A percentile compares a stretch with the other conserved stretches of the same genome.
phyloP scores from a whole-genome alignment of 2,113 vertebrate genomes.

The Cebidichthys violaceus region DNA sequence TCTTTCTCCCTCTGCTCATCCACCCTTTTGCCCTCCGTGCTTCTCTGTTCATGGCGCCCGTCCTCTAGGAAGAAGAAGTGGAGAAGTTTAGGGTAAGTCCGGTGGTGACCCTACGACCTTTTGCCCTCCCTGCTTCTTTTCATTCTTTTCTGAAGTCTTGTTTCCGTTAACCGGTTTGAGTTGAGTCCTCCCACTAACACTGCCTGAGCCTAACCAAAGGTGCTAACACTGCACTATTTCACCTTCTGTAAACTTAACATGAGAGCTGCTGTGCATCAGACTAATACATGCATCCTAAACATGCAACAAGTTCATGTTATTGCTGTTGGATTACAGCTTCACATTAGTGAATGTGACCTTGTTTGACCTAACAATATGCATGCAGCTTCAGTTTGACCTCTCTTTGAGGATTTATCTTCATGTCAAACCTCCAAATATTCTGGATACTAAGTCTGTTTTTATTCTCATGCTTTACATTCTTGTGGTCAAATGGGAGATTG shows the following conservation, averaged over 20 bases:
- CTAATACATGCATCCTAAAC: not conserved
- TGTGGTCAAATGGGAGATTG: constrained; percentile 54
- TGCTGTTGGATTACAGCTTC: not conserved
- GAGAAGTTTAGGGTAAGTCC: constrained; percentile 99
- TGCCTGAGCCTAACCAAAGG: constrained; percentile 65
- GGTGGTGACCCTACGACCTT: constrained; percentile 80
- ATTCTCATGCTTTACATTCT: constrained; percentile 71
- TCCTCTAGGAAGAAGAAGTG: constrained; percentile 99
- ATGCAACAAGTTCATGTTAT: no score
- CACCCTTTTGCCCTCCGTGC: constrained; percentile 88
- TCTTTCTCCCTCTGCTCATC: constrained; percentile 88
- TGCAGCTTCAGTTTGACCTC: constrained; percentile 44
- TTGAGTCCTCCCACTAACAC: constrained; percentile 74
- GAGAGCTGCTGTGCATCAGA: not conserved
- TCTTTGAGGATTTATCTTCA: constrained; percentile 21
- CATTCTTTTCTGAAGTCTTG: constrained; percentile 72
- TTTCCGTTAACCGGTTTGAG: constrained; percentile 61
- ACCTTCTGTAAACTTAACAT: not conserved
- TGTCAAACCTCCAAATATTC: constrained; percentile 30
- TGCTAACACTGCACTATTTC: constrained; percentile 54
- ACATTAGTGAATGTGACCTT: constrained; percentile 72
- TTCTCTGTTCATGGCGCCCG: constrained; percentile 93
- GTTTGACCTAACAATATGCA: constrained; percentile 52
- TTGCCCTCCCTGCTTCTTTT: constrained; percentile 72
- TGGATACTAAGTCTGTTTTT: not conserved